A percentile compares a stretch with the other conserved stretches of the same genome.
These are phyloP conservation scores for Coryphaenoides rupestris DNA, from an alignment of 2,113 vertebrate genomes.

Conservation along the genomic window DNA sequence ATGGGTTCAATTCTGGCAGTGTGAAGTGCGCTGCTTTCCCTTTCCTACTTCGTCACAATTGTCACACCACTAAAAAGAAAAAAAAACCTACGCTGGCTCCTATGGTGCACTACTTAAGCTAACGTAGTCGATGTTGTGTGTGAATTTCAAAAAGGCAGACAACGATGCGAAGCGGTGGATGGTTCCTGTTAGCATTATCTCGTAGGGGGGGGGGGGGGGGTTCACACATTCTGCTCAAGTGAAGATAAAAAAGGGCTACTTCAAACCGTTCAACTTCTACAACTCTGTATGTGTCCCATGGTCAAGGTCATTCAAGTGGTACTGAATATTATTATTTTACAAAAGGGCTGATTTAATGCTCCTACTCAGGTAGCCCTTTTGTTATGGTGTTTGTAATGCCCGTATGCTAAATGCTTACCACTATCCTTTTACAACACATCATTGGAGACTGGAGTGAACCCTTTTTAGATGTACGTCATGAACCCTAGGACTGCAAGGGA, in stretches of 20 bases:
- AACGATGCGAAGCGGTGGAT: too few relatives aligned
- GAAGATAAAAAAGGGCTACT: conserved; percentile 6
- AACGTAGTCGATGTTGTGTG: too few relatives aligned
- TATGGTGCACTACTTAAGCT: too few relatives aligned
- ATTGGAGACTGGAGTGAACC: conserved; percentile 15
- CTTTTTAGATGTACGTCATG: conserved; percentile 20
- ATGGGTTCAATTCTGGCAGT: conserved; percentile 27
- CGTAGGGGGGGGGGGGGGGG: too few relatives aligned
- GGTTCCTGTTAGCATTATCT: too few relatives aligned
- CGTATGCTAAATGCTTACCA: conserved; percentile 52
- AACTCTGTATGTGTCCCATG: conserved; percentile 15
- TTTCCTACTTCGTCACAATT: conserved; percentile 26
- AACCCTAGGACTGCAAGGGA: conserved; percentile 48
- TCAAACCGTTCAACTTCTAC: conserved; percentile 29
- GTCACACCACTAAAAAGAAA: conserved; percentile 58
- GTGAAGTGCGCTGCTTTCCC: conserved; percentile 48
- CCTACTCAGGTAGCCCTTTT: conserved; percentile 65
- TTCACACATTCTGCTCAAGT: too few relatives aligned
- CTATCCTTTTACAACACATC: conserved; percentile 40
- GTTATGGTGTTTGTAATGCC: conserved; percentile 42
- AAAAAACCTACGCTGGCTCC: neutral
- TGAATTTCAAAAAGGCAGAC: too few relatives aligned
- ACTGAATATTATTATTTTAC: conserved; percentile 54
- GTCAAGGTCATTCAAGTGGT: conserved; percentile 40
- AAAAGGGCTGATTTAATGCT: conserved; percentile 49